Conservation (phyloP, 2,113 vertebrate species). For the Scomber colias region DNA sequence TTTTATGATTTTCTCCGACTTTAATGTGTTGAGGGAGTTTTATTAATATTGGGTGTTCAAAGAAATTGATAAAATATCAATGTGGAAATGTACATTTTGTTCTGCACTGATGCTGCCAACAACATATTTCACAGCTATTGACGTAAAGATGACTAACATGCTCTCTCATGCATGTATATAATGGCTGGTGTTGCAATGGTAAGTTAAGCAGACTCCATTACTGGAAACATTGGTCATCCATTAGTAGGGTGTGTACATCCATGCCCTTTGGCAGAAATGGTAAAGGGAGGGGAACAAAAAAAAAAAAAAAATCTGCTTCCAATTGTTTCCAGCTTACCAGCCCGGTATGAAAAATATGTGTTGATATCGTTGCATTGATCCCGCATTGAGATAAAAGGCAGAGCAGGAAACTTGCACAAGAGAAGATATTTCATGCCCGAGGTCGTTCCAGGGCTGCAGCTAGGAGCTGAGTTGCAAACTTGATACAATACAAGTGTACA, state of each 20-base stretch:
- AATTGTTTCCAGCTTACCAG: conserved; percentile 22
- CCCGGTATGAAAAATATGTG: background rate
- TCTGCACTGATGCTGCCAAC: background rate
- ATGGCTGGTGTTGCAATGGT: conserved; percentile 23
- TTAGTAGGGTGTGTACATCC: conserved; percentile 30
- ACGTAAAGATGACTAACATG: background rate
- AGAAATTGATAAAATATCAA: background rate
- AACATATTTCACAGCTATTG: background rate
- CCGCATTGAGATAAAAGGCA: conserved; percentile 27
- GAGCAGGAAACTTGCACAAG: conserved; percentile 20
- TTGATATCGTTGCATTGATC: conserved; percentile 35
- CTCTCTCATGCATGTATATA: conserved; percentile 15
- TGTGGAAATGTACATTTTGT: background rate
- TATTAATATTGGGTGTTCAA: background rate
- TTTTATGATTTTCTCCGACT: background rate
- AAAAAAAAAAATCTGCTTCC: conserved; percentile 33
- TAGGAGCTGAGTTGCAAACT: background rate
- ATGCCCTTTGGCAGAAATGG: conserved; percentile 47
- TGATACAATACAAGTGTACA: background rate
- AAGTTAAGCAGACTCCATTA: conserved; percentile 46
- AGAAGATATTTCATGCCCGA: conserved; percentile 14
- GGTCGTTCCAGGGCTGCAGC: background rate
- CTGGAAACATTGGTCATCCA: conserved; percentile 31
- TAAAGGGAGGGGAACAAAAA: background rate
- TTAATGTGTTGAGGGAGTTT: background rate